Evolutionary conservation across 2,888 invertebrate genomes (phyloP), one percentile per base, ranked within the genome.

Genomic region (Caenorhabditis panamensis): DNA sequence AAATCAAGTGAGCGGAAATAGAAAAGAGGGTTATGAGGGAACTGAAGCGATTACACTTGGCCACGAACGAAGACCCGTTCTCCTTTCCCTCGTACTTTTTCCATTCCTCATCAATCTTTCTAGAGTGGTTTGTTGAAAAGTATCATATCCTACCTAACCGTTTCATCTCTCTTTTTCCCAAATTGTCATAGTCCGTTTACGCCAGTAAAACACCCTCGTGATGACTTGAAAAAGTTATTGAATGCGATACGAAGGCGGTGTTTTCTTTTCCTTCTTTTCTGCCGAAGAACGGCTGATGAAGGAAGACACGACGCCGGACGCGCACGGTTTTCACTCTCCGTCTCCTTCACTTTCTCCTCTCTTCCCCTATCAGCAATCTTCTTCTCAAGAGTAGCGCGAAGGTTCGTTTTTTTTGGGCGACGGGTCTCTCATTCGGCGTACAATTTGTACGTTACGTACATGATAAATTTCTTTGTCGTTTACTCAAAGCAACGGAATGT

Each of bases 361-460:
- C 44, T 64, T 37, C 51, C 18, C n/a, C 36, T 22, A 73, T 73
- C 66, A 64, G 59, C 51, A 56, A 73, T 73, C 59, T 58, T 37
- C 2, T 67, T 69, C 37, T 53, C 37, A 31, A 58, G 41, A 71
- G 41, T 63, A 72, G 62, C 56, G 51, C 24, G 53, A 44, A 56
- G 56, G 72, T 72, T 72, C 72, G 47, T 72, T 72, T 72, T 63
- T 72, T 62, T 62, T 22, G 8, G 41, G 5, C 9, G 13, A 13
- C 2, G 28, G 22, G 36, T 61, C 22, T 53, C 26, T 41, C 59
- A 69, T 59, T 61, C 56, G 69, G 47, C 69, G 69, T 61, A 53
- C 28, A 47, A 44, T 51, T 26, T 58, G 13, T 56, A n/a, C n/a
- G 13, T 51, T 61, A 28, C 36, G 24, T 18, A 26, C 41, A 6